Base-by-base conservation (phyloP, 2,888 invertebrate genomes). In the Caenorhabditis japonica region DNA sequence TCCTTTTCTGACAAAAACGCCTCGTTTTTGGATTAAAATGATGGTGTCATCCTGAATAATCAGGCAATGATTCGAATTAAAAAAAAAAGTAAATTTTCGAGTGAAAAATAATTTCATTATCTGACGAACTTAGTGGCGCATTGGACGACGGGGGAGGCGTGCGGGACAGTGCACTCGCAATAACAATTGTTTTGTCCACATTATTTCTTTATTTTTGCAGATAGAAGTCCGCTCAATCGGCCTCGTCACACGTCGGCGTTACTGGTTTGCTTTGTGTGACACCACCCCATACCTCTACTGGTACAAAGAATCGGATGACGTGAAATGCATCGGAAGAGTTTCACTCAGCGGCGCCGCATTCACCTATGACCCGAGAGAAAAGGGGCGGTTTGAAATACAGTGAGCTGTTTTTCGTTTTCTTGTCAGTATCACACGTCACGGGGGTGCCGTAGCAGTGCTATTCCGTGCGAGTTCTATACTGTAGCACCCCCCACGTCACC, bases 331-430 rank as follows among this genome's bases (percentile, higher is more conserved):
- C 15, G 85, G 85, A 8, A 60, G 84, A 27, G 70, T 85, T 15
- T 64, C 77, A 13, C 61, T 85, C 34, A 68, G 71, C 19, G 85
- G 85, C 2, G 83, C 85, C 23, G 85, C 85, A 3, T 84, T 85
- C 52, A 84, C 83, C 0, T 84, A 81, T 68, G 82, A 85, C 68
- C 84, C 85, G 4, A 64, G 76, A 21, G 83, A 85, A 44, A 78
- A 77, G 39, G 84, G 84, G 10, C 58, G 79, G n/a, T 85, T 85
- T 69, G 85, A 84, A 34, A 83, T 85, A 30, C 84, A 82, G 84
- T 85, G 23, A 59, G 77, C 70, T 13, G 10, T 34, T 58, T 34
- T 41, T 49, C 13, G 10, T 8, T 51, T 30, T 3, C 12, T 15
- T 30, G 5, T 30, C 10, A 5, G 30, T 30, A 10, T 7, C 5